A percentile compares a stretch with the other conserved stretches of the same genome.
These are phyloP conservation scores for Cerceris ruficornis DNA, from an alignment of 2,888 invertebrate genomes.

Conservation along the genomic window DNA sequence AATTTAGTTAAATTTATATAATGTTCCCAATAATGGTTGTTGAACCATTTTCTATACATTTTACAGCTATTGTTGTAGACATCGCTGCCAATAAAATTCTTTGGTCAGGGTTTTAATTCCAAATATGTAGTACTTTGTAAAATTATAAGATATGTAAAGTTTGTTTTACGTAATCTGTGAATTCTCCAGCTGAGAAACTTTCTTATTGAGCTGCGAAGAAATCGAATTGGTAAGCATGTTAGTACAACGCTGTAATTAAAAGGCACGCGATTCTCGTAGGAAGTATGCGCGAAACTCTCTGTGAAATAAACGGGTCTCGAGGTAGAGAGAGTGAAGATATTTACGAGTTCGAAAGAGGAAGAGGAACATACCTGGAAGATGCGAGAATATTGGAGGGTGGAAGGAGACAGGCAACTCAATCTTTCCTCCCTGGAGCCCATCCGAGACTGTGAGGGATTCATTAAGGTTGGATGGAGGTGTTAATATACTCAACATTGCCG, in stretches of 20 bases:
- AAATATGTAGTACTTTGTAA: too few relatives aligned
- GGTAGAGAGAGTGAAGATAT: slow-evolving; percentile 57
- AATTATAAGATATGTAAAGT: too few relatives aligned
- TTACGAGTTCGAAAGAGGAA: slow-evolving; percentile 54
- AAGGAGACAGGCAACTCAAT: slow-evolving; percentile 22
- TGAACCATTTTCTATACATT: too few relatives aligned
- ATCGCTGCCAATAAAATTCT: too few relatives aligned
- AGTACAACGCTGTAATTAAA: slow-evolving; percentile 50
- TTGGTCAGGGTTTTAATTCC: too few relatives aligned
- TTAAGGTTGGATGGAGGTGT: slow-evolving; percentile 79
- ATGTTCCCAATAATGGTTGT: too few relatives aligned
- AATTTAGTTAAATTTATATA: too few relatives aligned
- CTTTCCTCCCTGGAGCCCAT: slow-evolving; percentile 32
- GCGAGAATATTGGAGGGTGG: slow-evolving; percentile 22
- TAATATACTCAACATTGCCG: slow-evolving; percentile 79
- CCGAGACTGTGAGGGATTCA: slow-evolving; percentile 75
- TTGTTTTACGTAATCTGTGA: neutral
- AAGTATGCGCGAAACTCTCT: slow-evolving; percentile 19
- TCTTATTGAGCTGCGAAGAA: slow-evolving; percentile 2
- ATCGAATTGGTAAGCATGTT: slow-evolving; percentile 35
- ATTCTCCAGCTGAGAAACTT: slow-evolving; percentile 26
- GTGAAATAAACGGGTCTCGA: slow-evolving; percentile 41
- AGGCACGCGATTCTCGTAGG: slow-evolving; percentile 19
- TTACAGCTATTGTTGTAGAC: too few relatives aligned
- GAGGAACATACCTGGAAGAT: slow-evolving; percentile 13